phyloP scores from a whole-genome alignment of 2,888 invertebrate genomes.

The Pseudococcus viburni region DNA sequence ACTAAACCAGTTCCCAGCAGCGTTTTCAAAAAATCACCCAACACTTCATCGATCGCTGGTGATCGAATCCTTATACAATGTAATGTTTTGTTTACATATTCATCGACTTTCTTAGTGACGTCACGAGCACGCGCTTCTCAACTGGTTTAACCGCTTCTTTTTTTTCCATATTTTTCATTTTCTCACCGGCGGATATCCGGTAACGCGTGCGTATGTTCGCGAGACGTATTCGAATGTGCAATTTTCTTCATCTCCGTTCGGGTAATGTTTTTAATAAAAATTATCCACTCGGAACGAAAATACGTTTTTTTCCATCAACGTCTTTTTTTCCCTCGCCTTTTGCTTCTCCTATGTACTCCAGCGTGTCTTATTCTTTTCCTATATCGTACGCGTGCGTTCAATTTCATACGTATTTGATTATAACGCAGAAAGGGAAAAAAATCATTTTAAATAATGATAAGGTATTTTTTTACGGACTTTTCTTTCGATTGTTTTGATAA shows the following conservation, averaged over 20 bases:
- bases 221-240: slow-evolving; percentile 24
- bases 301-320: slow-evolving; percentile 36
- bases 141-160: slow-evolving; percentile 24
- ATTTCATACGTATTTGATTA: neutral
- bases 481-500: slow-evolving; percentile 14
- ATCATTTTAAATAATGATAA: slow-evolving; percentile 8
- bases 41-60: neutral
- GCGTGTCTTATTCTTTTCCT: neutral
- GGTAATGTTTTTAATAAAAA: slow-evolving; percentile 25
- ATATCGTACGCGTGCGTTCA: neutral
- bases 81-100: slow-evolving; percentile 47
- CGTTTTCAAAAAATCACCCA: neutral
- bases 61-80: neutral
- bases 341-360: neutral
- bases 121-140: slow-evolving; percentile 36
- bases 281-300: slow-evolving; percentile 7
- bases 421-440: neutral
- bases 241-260: slow-evolving; percentile 27
- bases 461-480: neutral
- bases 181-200: slow-evolving; percentile 38
- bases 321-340: neutral
- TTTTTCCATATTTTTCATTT: slow-evolving; percentile 7
- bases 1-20: neutral
- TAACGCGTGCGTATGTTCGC: slow-evolving; percentile 33
- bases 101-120: slow-evolving; percentile 23